Base-by-base conservation (phyloP, 2,797 vertebrate genomes). In the Falco novaeseelandiae region DNA sequence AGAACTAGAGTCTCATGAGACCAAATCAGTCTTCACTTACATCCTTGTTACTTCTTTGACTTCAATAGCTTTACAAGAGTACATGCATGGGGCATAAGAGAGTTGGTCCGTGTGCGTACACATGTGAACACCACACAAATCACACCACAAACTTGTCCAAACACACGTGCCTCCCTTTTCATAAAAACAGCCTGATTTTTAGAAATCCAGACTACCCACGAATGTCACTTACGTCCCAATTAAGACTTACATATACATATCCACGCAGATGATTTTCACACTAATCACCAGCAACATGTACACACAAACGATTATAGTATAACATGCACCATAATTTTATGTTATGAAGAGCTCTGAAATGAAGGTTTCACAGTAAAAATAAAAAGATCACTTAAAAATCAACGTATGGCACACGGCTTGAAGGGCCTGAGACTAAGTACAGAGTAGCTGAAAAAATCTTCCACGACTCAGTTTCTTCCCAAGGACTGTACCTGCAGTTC, bases 381-480 rank as follows among this genome's bases (percentile, higher is more conserved):
- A 15, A 17, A 23, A 73, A 78, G 52, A 19, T 21, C 23, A 4
- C 4, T 27, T 66, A 32, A 83, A 95, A 81, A 67, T 22, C 54
- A 36, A 71, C 0, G 2, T 6, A 78, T 6, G 11, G 8, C n/a
- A 65, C 29, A 59, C 18, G 38, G 72, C 14, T 69, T 62, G 29
- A 73, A 36, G 30, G 79, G 65, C 12, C 51, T 25, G 26, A 89
- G 30, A 69, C n/a, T 38, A 93, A 87, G 30, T 34, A 78, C 65
- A 78, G 51, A 73, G 63, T 94, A 74, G 71, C 34, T 77, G 46
- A 65, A 94, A 96, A 96, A 67, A 91, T n/a, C 29, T 49, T 58
- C 14, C 17, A 48, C 54, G 76, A 72, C 65, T 96, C 71, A 81
- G 38, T 92, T 95, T 81, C 80, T 95, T 97, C 96, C 90, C 81